phyloP scores from a whole-genome alignment of 2,888 invertebrate species.

The Cecidostiba fungosa region DNA sequence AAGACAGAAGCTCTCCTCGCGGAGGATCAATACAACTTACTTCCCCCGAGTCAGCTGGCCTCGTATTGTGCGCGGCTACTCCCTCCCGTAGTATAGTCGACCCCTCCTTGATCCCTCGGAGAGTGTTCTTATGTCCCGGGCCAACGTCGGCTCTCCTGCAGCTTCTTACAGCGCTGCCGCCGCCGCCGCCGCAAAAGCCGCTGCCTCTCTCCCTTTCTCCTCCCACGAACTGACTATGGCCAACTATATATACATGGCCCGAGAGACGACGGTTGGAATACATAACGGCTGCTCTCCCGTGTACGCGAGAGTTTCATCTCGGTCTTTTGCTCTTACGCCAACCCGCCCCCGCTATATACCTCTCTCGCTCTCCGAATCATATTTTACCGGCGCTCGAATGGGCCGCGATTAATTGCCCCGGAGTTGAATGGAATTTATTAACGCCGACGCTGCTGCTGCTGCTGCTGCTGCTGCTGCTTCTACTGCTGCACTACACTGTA shows the following conservation, averaged over 20 bases:
- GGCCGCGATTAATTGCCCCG: constrained; percentile 61
- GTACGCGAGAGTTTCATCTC: constrained; percentile 24
- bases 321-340: neutral
- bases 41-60: constrained; percentile 74
- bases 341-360: neutral
- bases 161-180: constrained; percentile 69
- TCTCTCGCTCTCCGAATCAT: constrained; percentile 49
- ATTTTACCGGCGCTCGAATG: constrained; percentile 61
- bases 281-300: constrained; percentile 32
- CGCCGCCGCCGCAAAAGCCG: constrained; percentile 14
- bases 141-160: constrained; percentile 60
- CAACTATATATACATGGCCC: constrained; percentile 63
- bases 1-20: constrained; percentile 48
- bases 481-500: neutral
- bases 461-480: constrained; percentile 30
- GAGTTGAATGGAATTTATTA: constrained; percentile 64
- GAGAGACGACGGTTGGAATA: constrained; percentile 59
- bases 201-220: neutral
- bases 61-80: constrained; percentile 13
- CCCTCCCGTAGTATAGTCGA: neutral
- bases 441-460: constrained; percentile 38
- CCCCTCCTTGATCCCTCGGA: constrained; percentile 63
- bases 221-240: constrained; percentile 50
- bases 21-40: constrained; percentile 80
- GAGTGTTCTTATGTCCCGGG: constrained; percentile 78